These are phyloP conservation scores for Saccostrea cuccullata DNA, from an alignment of 1,140 invertebrate species.

Conservation along the genomic window DNA sequence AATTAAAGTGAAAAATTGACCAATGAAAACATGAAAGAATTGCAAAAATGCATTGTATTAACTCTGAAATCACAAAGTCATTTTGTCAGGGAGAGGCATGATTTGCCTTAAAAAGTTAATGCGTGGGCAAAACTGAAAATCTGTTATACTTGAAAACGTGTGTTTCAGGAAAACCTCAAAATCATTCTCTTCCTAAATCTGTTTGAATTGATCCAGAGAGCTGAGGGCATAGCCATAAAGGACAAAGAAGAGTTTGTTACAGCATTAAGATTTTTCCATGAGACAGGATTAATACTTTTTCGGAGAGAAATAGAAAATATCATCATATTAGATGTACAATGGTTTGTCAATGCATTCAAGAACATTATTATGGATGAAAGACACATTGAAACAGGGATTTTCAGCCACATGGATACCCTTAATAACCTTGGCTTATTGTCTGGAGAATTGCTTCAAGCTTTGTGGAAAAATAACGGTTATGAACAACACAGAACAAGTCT, in stretches of 20 bases:
- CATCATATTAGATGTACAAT: not conserved
- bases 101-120: no score
- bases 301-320: not conserved
- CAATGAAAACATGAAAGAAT: not conserved
- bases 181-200: not conserved
- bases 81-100: not conserved
- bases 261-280: not conserved
- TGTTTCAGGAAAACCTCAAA: not conserved
- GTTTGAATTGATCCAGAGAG: not conserved
- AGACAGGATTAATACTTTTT: not conserved
- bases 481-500: not conserved
- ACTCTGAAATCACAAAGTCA: not conserved
- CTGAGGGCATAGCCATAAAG: not conserved
- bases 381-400: not conserved
- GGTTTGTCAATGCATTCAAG: not conserved
- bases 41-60: not conserved
- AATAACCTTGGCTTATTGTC: not conserved
- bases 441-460: not conserved
- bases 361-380: not conserved
- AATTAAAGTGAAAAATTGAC: not conserved
- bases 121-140: slow-evolving; percentile 4
- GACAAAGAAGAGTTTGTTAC: not conserved
- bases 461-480: not conserved
- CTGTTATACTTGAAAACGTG: not conserved
- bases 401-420: not conserved